Percentiles rank a stretch among this genome's conserved stretches.
These are phyloP conservation scores for Heliconius cydno DNA, from an alignment of 2,888 invertebrate species.

Conservation along the genomic window DNA sequence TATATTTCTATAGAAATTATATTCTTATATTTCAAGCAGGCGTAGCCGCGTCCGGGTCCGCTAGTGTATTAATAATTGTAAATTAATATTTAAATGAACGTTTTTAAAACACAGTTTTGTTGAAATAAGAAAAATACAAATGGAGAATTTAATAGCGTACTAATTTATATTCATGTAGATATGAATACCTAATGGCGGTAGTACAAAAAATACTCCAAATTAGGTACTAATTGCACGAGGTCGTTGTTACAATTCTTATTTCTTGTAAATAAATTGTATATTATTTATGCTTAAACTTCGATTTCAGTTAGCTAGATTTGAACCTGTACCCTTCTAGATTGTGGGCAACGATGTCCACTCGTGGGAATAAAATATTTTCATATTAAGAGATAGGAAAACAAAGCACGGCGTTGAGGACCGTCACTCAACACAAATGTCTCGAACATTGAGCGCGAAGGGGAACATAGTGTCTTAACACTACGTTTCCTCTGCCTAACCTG, in stretches of 20 bases:
- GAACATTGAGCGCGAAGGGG: too few relatives aligned
- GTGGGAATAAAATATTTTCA: not conserved
- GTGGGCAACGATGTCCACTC: not conserved
- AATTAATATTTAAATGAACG: not conserved
- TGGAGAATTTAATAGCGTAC: not conserved
- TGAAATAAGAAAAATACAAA: not conserved
- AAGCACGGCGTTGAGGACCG: not conserved
- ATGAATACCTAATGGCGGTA: not conserved
- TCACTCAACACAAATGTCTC: not conserved
- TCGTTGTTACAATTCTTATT: not conserved
- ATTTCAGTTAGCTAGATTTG: not conserved
- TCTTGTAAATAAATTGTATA: not conserved
- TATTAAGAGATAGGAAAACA: not conserved
- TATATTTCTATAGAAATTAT: too few relatives aligned
- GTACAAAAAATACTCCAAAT: not conserved
- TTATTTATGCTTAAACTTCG: not conserved
- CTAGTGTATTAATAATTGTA: not conserved
- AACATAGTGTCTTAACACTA: too few relatives aligned
- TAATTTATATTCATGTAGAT: slow-evolving; percentile 9
- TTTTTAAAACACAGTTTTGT: not conserved
- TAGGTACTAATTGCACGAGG: not conserved
- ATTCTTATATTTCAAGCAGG: too few relatives aligned
- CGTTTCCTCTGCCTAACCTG: too few relatives aligned
- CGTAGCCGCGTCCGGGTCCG: too few relatives aligned
- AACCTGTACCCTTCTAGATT: not conserved